Percentiles rank a stretch among this genome's conserved stretches.
Conservation (phyloP, 2,888 invertebrate species). For the Portevinia maculata region DNA sequence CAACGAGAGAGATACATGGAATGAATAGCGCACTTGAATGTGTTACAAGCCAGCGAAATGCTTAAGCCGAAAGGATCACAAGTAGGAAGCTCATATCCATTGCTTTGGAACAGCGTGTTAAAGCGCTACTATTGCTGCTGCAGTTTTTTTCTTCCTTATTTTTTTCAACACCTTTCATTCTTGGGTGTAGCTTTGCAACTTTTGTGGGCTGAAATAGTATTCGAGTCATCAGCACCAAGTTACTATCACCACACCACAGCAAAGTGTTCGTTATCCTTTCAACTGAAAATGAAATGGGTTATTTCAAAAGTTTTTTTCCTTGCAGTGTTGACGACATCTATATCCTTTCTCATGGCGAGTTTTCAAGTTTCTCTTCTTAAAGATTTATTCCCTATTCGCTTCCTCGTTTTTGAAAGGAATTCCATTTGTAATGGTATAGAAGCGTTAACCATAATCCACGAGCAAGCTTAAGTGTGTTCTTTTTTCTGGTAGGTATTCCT, state of each 20-base stretch:
- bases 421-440: conserved; percentile 51
- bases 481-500: neutral
- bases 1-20: conserved; percentile 55
- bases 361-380: conserved; percentile 56
- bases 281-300: conserved; percentile 67
- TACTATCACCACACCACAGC: conserved; percentile 47
- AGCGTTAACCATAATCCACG: conserved; percentile 63
- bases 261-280: conserved; percentile 64
- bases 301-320: conserved; percentile 63
- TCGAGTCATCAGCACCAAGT: conserved; percentile 60
- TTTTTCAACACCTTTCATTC: conserved; percentile 31
- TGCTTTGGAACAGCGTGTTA: conserved; percentile 23
- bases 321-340: conserved; percentile 43
- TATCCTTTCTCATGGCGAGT: conserved; percentile 46
- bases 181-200: conserved; percentile 47
- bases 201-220: conserved; percentile 37
- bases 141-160: neutral
- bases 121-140: conserved; percentile 1
- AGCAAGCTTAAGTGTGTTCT: conserved; percentile 61
- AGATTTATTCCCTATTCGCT: conserved; percentile 65
- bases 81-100: conserved; percentile 63
- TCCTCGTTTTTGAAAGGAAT: conserved; percentile 68
- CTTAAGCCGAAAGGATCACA: conserved; percentile 63
- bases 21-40: conserved; percentile 72
- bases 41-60: conserved; percentile 71